Conservation (phyloP, 2,888 invertebrate genomes). For the Andrena praecox region DNA sequence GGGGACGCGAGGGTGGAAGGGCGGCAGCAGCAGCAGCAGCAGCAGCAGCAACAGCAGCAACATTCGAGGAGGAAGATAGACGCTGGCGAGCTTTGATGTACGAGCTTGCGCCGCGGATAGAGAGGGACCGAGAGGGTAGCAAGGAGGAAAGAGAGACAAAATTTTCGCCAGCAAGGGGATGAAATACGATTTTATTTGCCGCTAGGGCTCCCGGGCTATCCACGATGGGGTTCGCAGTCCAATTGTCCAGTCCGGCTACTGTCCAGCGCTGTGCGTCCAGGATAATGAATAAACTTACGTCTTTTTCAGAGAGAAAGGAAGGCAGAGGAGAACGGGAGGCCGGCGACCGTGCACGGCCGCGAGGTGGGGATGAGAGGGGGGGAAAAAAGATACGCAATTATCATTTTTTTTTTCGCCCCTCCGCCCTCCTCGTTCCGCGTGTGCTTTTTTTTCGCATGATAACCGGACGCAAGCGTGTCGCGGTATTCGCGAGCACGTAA, state of each 20-base stretch:
- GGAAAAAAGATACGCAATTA: slow-evolving; percentile 17
- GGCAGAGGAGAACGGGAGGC: not conserved
- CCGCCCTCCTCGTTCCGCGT: not conserved
- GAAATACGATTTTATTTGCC: slow-evolving; percentile 84
- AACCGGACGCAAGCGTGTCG: slow-evolving; percentile 42
- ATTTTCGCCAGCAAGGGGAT: slow-evolving; percentile 83
- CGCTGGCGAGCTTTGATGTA: slow-evolving; percentile 83
- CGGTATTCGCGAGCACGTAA: slow-evolving; percentile 47
- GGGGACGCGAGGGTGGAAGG: slow-evolving; percentile 52
- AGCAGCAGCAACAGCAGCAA: slow-evolving; percentile 67
- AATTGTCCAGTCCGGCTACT: slow-evolving; percentile 74
- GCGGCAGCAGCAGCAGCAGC: slow-evolving; percentile 59
- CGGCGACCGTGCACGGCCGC: slow-evolving; percentile 26
- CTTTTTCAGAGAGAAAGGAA: slow-evolving; percentile 62
- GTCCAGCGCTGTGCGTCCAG: slow-evolving; percentile 69
- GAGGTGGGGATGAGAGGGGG: not conserved
- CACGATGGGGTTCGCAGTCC: slow-evolving; percentile 77
- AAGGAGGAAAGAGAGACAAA: slow-evolving; percentile 77
- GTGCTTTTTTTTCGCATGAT: slow-evolving; percentile 17
- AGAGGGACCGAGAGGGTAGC: slow-evolving; percentile 65
- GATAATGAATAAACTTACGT: slow-evolving; percentile 78
- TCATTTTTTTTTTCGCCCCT: slow-evolving; percentile 15
- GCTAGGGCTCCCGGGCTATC: slow-evolving; percentile 74
- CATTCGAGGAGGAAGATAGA: slow-evolving; percentile 80
- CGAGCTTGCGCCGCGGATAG: slow-evolving; percentile 79